These are phyloP conservation scores for Thereva nobilitata DNA, from an alignment of 2,888 invertebrate genomes.

Conservation along the genomic window DNA sequence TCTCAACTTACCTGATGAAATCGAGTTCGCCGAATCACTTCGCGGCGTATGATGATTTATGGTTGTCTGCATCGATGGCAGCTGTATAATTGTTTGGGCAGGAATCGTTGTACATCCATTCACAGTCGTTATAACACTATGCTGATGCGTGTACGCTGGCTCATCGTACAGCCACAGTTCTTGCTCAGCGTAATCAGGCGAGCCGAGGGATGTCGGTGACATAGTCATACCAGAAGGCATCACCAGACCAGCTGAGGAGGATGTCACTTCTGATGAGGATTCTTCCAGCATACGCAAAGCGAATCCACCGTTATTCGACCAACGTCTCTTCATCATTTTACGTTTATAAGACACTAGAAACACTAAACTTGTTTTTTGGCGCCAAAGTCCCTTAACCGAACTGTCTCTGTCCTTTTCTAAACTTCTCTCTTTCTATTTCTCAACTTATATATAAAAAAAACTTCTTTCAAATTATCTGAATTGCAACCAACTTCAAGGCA, in stretches of 20 bases:
- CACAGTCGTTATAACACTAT: conserved; percentile 57
- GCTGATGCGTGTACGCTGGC: conserved; percentile 53
- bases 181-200: conserved; percentile 76
- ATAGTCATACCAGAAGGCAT: conserved; percentile 72
- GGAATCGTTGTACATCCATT: conserved; percentile 59
- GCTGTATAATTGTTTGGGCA: conserved; percentile 62
- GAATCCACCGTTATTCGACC: conserved; percentile 75
- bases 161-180: conserved; percentile 78
- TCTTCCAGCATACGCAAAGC: conserved; percentile 70
- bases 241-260: conserved; percentile 68
- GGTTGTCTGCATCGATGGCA: conserved; percentile 56
- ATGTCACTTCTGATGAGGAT: conserved; percentile 76
- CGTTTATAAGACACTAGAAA: neutral
- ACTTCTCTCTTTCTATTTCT: too few relatives aligned
- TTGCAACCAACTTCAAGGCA: too few relatives aligned
- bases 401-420: too few relatives aligned
- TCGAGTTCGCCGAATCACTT: conserved; percentile 58
- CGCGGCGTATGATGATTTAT: conserved; percentile 50
- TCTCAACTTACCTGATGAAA: conserved; percentile 57
- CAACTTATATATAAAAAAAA: too few relatives aligned
- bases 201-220: conserved; percentile 73
- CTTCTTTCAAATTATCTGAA: too few relatives aligned
- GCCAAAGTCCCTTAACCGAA: neutral
- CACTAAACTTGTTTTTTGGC: neutral
- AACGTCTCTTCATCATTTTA: conserved; percentile 72